Evolutionary conservation across 2,113 vertebrate genomes (phyloP), one percentile per base, ranked within the genome.

Genomic region (Corythoichthys haematopterus): DNA sequence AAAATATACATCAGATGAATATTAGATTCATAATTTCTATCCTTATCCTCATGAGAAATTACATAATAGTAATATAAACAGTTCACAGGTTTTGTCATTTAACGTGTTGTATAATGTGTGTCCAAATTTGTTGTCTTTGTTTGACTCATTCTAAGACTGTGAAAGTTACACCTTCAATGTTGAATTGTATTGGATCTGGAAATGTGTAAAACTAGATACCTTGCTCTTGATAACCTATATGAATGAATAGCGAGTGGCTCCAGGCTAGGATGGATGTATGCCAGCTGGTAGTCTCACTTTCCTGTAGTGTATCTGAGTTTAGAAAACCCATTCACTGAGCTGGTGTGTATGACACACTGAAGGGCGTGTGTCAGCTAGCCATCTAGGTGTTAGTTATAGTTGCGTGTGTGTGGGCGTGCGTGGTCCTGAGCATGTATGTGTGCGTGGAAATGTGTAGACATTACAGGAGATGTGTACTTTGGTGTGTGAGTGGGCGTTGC

Each of bases 151-250:
- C 2, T 74, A 58, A 70, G 53, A n/a, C 37, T 67, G 2, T 43
- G 8, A 45, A 65, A 76, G 50, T 65, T 60, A 63, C 65, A 47
- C 66, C 72, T 37, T 64, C 58, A 63, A 66, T 68, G 10, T 66
- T 65, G 48, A 71, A 51, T 79, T 81, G 82, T 70, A 89, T 75
- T 59, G 51, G 80, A 89, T 81, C 65, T 11, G 55, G 61, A 88
- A 79, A 76, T 77, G 72, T 84, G 79, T 87, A 81, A 81, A 87
- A 84, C 65, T 55, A 69, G 75, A 78, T 59, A 67, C 65, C 70
- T 71, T 80, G 8, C 35, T 55, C 55, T 65, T 60, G 55, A 68
- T 75, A 70, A 69, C 62, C 6, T 57, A 66, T 61, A 80, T 68
- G 55, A 68, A 64, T 70, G 68, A 70, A 57, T 67, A 58, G 52